Evolutionary conservation across 1,140 invertebrate genomes (phyloP), one percentile per base, ranked within the genome.

Genomic region (Trachelipus rathkii): DNA sequence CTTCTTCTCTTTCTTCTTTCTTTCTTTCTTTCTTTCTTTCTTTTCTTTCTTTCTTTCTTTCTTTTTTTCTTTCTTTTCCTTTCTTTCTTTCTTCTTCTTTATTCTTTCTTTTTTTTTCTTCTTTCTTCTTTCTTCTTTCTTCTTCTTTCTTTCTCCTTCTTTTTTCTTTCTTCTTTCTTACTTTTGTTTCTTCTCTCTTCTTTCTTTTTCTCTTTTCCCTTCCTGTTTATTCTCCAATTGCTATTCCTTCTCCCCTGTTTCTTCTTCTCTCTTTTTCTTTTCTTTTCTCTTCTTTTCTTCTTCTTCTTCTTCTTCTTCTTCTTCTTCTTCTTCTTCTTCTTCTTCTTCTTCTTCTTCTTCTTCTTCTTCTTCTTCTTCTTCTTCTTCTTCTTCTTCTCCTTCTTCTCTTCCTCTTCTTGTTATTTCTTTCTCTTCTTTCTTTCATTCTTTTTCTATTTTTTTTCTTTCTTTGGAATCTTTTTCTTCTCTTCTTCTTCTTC

Each of bases 221-320:
- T n/a, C n/a, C n/a, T n/a, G 33, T 33, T 7, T 19, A 23, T 24
- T 45, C 15, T 53, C n/a, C 19, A 19, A 23, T 19, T 0, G 8
- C n/a, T 68, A 10, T n/a, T 71, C 9, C 71, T n/a, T 60, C 53
- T 60, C 53, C 53, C 13, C 23, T 71, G 11, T 43, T 71, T 71
- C n/a, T n/a, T n/a, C n/a, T n/a, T n/a, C n/a, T n/a, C n/a, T n/a
- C n/a, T n/a, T n/a, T n/a, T n/a, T n/a, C 33, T 71, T 45, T 5
- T 2, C 71, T 3, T 24, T 9, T 7, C 33, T 8, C 13, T 33
- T 45, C 2, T 71, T 33, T 13, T 71, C 44, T 71, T 33, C 33
- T 24, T 71, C 71, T 45, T 33, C 33, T 24, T 71, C 71, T 45
- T 33, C 33, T 24, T 71, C 71, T 71, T 33, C 33, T 24, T 71